Percentiles rank a stretch among this genome's conserved stretches.
Evolutionary conservation across 2,113 vertebrate genomes (phyloP).

Genomic region (Limnothrissa miodon): DNA sequence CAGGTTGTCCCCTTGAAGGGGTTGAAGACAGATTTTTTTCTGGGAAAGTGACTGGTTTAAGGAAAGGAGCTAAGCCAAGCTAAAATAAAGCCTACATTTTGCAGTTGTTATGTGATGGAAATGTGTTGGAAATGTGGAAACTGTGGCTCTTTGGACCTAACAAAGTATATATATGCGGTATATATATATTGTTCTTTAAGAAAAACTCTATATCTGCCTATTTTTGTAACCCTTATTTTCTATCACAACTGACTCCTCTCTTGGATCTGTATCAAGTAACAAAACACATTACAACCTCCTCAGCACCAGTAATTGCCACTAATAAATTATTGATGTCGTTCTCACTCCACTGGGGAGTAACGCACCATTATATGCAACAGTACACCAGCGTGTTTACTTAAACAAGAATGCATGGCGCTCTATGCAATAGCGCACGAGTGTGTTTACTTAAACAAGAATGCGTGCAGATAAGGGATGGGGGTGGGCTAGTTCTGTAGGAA

Average conservation of each 20-base stretch:
- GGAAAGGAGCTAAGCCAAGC: background rate
- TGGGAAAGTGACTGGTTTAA: slow-evolving; percentile 6
- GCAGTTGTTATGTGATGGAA: slow-evolving; percentile 9
- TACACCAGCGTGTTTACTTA: background rate
- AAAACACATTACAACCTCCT: slow-evolving; percentile 24
- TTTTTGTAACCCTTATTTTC: slow-evolving; percentile 41
- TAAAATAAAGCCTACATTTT: background rate
- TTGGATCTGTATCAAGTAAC: slow-evolving; percentile 37
- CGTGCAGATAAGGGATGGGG: background rate
- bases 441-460: slow-evolving; percentile 10
- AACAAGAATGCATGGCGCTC: background rate
- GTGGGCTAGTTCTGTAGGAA: background rate
- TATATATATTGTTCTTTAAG: slow-evolving; percentile 37
- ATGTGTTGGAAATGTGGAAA: background rate
- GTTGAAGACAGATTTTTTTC: background rate
- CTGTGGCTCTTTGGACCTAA: slow-evolving; percentile 21
- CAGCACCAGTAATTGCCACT: slow-evolving; percentile 38
- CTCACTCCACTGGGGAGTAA: background rate
- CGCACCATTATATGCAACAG: background rate
- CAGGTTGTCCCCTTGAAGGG: background rate
- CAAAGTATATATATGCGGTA: slow-evolving; percentile 25
- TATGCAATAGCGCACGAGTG: too few species aligned
- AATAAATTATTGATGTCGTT: slow-evolving; percentile 46
- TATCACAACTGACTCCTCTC: slow-evolving; percentile 37
- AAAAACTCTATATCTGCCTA: slow-evolving; percentile 37